phyloP scores from a whole-genome alignment of 2,797 vertebrate genomes.

The Jordanella pulchra region DNA sequence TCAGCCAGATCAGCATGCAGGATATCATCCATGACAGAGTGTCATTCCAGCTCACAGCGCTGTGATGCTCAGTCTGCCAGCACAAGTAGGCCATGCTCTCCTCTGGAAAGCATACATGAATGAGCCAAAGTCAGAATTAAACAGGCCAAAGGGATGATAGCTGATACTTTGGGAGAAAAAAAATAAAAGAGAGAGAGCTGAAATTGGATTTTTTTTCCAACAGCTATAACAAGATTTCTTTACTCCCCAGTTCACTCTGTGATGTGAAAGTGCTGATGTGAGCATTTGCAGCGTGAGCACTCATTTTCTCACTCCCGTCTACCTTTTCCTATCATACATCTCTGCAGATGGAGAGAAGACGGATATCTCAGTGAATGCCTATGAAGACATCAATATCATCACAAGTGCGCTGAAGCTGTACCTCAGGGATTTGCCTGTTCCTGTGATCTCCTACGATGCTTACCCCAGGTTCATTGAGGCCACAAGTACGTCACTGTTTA shows the following conservation, averaged over 20 bases:
- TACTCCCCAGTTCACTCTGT: conserved; percentile 23
- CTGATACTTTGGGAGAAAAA: conserved; percentile 50
- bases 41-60: conserved; percentile 78
- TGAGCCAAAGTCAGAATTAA: conserved; percentile 62
- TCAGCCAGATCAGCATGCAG: conserved; percentile 64
- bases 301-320: conserved; percentile 31
- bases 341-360: conserved; percentile 96
- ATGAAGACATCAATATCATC: conserved; percentile 99
- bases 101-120: conserved; percentile 61
- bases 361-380: conserved; percentile 96
- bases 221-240: conserved; percentile 21
- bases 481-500: conserved; percentile 86
- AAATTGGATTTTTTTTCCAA: conserved; percentile 9
- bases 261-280: conserved; percentile 47
- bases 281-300: conserved; percentile 26
- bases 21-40: conserved; percentile 79
- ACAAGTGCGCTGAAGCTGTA: conserved; percentile 98
- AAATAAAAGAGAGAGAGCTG: conserved; percentile 28
- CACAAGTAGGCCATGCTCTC: conserved; percentile 76
- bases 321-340: conserved; percentile 39
- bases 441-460: conserved; percentile 95
- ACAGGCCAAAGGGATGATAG: conserved; percentile 62
- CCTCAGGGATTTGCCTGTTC: conserved; percentile 98
- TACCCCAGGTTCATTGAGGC: conserved; percentile 98
- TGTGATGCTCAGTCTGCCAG: conserved; percentile 74